A percentile compares a stretch with the other conserved stretches of the same genome.
Conservation (phyloP, 2,113 vertebrate species). For the Symphodus melops region DNA sequence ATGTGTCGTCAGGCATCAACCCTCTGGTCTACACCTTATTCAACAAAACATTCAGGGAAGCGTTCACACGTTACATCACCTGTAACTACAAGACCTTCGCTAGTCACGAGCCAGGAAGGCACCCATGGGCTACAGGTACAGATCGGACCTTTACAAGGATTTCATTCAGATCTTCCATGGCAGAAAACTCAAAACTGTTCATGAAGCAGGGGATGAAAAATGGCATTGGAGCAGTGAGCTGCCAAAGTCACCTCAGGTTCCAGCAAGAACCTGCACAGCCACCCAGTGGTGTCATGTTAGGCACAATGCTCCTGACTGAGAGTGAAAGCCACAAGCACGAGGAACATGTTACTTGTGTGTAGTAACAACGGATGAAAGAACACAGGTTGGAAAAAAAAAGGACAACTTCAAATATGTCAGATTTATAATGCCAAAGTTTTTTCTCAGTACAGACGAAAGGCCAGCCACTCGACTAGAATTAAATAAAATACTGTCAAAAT, state of each 20-base stretch:
- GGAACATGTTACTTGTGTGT: conserved; percentile 90
- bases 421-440: conserved; percentile 6
- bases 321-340: conserved; percentile 88
- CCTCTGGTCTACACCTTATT: conserved; percentile 97
- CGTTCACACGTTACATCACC: conserved; percentile 93
- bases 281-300: conserved; percentile 84
- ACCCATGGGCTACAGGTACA: conserved; percentile 71
- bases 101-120: conserved; percentile 43
- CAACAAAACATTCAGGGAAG: conserved; percentile 95
- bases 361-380: conserved; percentile 40
- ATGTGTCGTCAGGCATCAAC: conserved; percentile 96
- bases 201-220: conserved; percentile 91
- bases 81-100: conserved; percentile 87
- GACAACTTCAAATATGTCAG: conserved; percentile 3
- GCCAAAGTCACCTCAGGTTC: conserved; percentile 88
- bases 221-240: conserved; percentile 87
- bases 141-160: conserved; percentile 82
- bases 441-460: background rate
- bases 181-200: conserved; percentile 92
- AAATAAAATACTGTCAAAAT: background rate
- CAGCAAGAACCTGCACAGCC: conserved; percentile 82
- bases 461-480: background rate
- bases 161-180: conserved; percentile 87
- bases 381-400: background rate
- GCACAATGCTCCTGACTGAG: conserved; percentile 89